Conservation (phyloP, 2,888 invertebrate genomes). For the Cantharis rustica region DNA sequence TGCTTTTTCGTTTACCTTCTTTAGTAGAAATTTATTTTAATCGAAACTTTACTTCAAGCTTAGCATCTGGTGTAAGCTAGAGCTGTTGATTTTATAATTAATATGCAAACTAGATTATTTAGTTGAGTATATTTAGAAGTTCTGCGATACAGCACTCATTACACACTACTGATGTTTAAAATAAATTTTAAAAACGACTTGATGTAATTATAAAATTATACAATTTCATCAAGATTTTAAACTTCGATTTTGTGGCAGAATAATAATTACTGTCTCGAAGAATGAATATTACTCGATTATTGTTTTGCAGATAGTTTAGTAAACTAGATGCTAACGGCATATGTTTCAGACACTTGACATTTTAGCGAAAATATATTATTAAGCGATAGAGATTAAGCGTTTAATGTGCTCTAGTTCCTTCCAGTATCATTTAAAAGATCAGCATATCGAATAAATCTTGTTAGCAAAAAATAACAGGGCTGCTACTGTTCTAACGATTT, state of each 20-base stretch:
- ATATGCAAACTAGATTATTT: conserved; percentile 1
- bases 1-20: not conserved
- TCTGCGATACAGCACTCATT: not conserved
- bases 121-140: not conserved
- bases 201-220: not conserved
- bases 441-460: not conserved
- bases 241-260: not conserved
- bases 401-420: not conserved
- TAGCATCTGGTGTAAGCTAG: not conserved
- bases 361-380: not conserved
- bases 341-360: not conserved
- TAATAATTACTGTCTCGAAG: not conserved
- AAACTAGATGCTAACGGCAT: not conserved
- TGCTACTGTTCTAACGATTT: not conserved
- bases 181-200: not conserved
- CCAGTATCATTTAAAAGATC: not conserved
- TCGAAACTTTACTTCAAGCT: not conserved
- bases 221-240: not conserved
- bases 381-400: not conserved
- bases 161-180: not conserved
- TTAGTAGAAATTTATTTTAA: not conserved
- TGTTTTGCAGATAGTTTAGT: not conserved
- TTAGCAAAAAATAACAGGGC: not conserved
- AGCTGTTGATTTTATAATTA: conserved; percentile 3
- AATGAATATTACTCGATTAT: not conserved